Base-by-base conservation (phyloP, 2,113 vertebrate species). In the Salvelinus sp. region DNA sequence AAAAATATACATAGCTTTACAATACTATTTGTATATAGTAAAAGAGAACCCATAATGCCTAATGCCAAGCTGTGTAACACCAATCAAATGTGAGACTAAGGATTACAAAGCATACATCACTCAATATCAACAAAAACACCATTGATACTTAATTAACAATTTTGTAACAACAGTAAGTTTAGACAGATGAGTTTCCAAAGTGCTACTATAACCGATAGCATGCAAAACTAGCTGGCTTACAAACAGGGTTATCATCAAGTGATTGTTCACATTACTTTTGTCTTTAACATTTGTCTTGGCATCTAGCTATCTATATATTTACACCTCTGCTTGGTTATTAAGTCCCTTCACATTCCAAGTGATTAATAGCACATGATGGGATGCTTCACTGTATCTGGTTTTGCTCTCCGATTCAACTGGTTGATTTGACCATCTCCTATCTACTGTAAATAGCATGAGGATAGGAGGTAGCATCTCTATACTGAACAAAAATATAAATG, bases 271-370 rank as follows among this genome's bases (percentile, higher is more conserved):
- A 92, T 88, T 68, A 33, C n/a, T 33, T 33, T 89, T 83, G 71
- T 83, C 80, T 74, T 91, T 91, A 88, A 92, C 91, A 92, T 90
- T 91, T 76, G 44, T 14, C 82, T 82, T 86, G 87, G 79, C 27
- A 5, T 80, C 81, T 82, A 82, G 82, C 78, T 20, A 76, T 89
- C 90, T 18, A 76, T 90, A 90, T 89, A 91, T 90, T 91, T 23
- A 75, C 73, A 62, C 16, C n/a, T 62, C 30, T 66, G 50, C 23
- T 57, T 28, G 2, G 3, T 33, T 69, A 38, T 78, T 72, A 28
- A 0, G 38, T 74, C 62, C 44, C 27, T 73, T 64, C 58, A 73
- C 22, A 47, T 47, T 44, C 30, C 33, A 14, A 38, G 6, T 60
- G 20, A 62, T 62, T 33, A 27, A 22, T 13, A 25, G 12, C 60